Base-by-base conservation (phyloP, 2,113 vertebrate species). In the Pavo muticus region DNA sequence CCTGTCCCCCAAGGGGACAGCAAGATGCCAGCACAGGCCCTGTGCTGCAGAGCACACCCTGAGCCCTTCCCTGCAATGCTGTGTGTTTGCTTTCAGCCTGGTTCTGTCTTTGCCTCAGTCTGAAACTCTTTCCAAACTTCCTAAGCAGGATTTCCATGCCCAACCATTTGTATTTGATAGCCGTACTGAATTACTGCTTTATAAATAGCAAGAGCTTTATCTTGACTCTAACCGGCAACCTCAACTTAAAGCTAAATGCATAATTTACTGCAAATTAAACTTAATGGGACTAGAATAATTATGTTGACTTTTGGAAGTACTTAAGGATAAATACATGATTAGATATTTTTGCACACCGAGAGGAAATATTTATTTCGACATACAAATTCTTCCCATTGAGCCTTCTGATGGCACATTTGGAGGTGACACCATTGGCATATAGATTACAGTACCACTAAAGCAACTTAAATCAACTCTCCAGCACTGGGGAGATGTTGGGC, bases 241-340 rank as follows among this genome's bases (percentile, higher is more conserved):
- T 94, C 93, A 90, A 95, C 95, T 96, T 97, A 92, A 96, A 79
- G 72, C 93, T 97, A 96, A 97, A 95, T 91, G 93, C 93, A 95
- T 97, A 96, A 97, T 97, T 97, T 96, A 95, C 93, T 96, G 84
- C 95, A 96, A 97, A 97, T 97, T 97, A 96, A 97, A 96, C 94
- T 96, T 97, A 97, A 97, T 97, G 96, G 91, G 93, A 94, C 93
- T 97, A 92, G 87, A 97, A 94, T 96, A 96, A 97, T 97, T 96
- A 96, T 97, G 97, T 96, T 97, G 97, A 97, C 96, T 97, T 97
- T 97, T 93, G 71, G 91, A 97, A 97, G 95, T 91, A 96, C 96
- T 97, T 97, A 94, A 88, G 95, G 95, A 97, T 97, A 97, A 97
- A 97, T 94, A 96, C 95, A 92, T 93, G 93, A 97, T 97, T 96